Conservation (phyloP, 1,140 invertebrate genomes). For the Zaprionus tsacasi region DNA sequence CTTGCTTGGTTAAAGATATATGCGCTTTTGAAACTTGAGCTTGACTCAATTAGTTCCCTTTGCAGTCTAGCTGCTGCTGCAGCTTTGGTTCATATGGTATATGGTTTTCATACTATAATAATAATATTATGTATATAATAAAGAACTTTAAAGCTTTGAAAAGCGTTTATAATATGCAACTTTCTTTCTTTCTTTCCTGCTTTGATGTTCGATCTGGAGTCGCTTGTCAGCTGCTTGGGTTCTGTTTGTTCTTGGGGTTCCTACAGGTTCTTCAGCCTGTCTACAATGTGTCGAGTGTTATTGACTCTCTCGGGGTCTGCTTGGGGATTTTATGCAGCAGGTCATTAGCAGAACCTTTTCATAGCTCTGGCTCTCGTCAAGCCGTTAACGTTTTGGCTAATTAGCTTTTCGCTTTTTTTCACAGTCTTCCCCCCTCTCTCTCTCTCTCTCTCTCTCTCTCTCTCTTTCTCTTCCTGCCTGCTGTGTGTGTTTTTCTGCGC, state of each 20-base stretch:
- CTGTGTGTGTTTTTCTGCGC: conserved; percentile 2
- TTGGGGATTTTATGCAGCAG: conserved; percentile 35
- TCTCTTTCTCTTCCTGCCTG: not conserved
- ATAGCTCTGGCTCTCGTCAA: conserved; percentile 55
- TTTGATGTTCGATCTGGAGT: not conserved
- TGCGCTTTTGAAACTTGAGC: not conserved
- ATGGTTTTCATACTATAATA: no score
- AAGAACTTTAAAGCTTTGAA: not conserved
- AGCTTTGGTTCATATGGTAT: no score
- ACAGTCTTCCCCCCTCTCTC: not conserved
- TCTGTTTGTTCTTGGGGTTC: not conserved
- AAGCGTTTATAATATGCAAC: not conserved
- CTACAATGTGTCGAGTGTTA: conserved; percentile 42
- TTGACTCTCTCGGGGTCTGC: conserved; percentile 15
- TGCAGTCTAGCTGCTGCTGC: no score
- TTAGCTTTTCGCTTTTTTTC: conserved; percentile 67
- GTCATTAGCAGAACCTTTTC: conserved; percentile 54
- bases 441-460: not conserved
- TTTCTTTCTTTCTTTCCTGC: not conserved
- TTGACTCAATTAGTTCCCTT: not conserved
- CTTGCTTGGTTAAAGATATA: not conserved
- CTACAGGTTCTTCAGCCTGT: not conserved
- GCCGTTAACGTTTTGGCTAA: conserved; percentile 76
- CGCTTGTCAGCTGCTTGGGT: not conserved
- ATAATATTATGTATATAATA: no score